Conservation (phyloP, 2,888 invertebrate species). For the Epirrhoe alternata region DNA sequence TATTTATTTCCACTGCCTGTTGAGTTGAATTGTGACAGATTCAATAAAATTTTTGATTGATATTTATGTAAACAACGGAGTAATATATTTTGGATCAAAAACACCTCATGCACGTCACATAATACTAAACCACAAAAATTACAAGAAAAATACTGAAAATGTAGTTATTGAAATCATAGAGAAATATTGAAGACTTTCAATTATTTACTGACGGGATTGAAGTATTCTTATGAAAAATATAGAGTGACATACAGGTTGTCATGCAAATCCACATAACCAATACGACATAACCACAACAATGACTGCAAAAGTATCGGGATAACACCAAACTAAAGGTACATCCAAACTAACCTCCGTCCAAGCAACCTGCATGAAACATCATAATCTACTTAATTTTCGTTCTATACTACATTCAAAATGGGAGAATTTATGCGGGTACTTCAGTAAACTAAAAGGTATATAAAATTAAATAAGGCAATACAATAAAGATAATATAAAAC, state of each 20-base stretch:
- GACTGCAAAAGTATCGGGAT: constrained; percentile 47
- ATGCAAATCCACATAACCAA: constrained; percentile 39
- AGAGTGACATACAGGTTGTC: constrained; percentile 17
- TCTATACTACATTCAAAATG: constrained; percentile 31
- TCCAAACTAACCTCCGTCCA: constrained; percentile 86
- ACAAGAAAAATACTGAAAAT: constrained; percentile 9
- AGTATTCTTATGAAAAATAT: constrained; percentile 9
- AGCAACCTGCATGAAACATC: constrained; percentile 84
- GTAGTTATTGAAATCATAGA: constrained; percentile 4
- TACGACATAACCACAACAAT: constrained; percentile 53
- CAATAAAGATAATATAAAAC: not conserved
- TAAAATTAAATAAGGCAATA: not conserved
- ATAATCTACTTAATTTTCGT: constrained; percentile 54
- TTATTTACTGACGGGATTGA: not conserved
- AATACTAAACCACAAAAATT: constrained; percentile 9
- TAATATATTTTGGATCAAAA: constrained; percentile 17
- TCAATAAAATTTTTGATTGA: not conserved
- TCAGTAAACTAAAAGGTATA: constrained; percentile 1
- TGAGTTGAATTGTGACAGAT: not conserved
- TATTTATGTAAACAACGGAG: not conserved
- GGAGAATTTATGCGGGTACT: not conserved
- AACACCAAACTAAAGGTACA: constrained; percentile 59
- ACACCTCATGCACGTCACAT: constrained; percentile 30
- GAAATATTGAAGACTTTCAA: not conserved
- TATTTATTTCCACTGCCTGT: constrained; percentile 95